These are phyloP conservation scores for Entomobrya multifasciata DNA, from an alignment of 2,888 invertebrate species.

Conservation along the genomic window DNA sequence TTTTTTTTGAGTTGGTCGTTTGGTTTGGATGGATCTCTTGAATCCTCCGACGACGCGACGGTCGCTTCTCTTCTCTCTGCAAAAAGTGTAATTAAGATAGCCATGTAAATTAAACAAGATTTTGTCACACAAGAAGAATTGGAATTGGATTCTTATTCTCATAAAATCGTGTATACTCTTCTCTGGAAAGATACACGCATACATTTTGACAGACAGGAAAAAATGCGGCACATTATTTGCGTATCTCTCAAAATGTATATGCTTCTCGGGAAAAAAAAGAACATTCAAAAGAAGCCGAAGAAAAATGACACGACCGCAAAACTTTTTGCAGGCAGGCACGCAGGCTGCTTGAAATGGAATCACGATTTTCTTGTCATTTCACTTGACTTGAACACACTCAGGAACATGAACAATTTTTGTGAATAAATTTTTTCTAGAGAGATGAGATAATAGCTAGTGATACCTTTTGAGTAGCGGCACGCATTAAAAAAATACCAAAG, in stretches of 20 bases:
- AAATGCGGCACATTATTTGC: constrained; percentile 53
- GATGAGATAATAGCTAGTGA: neutral
- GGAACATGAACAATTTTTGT: too few species aligned
- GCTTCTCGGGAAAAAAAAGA: constrained; percentile 26
- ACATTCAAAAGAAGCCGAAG: constrained; percentile 65
- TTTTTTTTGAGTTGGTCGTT: too few species aligned
- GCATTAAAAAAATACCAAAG: neutral
- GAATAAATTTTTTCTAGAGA: neutral
- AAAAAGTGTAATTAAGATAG: constrained; percentile 71
- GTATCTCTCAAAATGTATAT: too few species aligned
- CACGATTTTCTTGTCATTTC: constrained; percentile 61
- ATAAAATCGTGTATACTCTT: constrained; percentile 49
- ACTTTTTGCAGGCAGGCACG: constrained; percentile 28
- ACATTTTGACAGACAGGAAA: constrained; percentile 10
- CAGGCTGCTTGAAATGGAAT: constrained; percentile 18
- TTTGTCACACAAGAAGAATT: neutral
- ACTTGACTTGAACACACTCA: neutral
- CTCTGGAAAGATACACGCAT: neutral
- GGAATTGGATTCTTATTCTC: constrained; percentile 17
- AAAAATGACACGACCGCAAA: too few species aligned
- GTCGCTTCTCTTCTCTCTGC: constrained; percentile 39
- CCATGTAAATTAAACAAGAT: constrained; percentile 64
- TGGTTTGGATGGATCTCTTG: too few species aligned
- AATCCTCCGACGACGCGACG: too few species aligned
- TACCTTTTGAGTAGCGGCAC: too few species aligned